Base-by-base conservation (phyloP, 2,797 vertebrate genomes). In the Coregonus ussuriensis region DNA sequence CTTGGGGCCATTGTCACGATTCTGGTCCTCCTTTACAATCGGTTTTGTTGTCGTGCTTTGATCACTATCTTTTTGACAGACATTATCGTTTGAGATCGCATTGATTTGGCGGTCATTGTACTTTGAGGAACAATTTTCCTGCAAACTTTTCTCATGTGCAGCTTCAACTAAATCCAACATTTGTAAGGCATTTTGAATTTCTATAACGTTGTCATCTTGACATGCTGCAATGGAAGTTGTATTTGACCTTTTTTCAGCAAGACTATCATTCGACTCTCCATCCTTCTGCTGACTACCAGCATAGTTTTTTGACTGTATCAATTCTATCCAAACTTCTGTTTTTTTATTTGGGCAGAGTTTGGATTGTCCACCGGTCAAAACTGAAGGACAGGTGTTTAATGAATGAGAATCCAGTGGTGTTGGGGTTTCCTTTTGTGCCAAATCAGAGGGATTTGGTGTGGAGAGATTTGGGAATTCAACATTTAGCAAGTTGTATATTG, bases 111-210 rank as follows among this genome's bases (percentile, higher is more conserved):
- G 84, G 37, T 77, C 79, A 71, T 83, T 91, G 85, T 89, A 89
- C 77, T 87, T 87, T 47, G 89, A 80, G 4, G 87, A 80, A 70
- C 90, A 70, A 56, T 81, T 86, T 54, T 80, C 90, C 35, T 68
- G 66, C 66, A 86, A 74, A 81, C 90, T 88, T 79, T 92, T 94
- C 65, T 92, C 88, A 66, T 91, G 78, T 4, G 89, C 86, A 79
- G 95, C 93, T 74, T 95, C 95, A 84, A 96, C 96, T 81, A 99
- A 93, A 88, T 96, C 97, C 85, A 98, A 77, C 75, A 95, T 97
- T 84, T 96, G 94, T 84, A 99, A 96, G 63, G 96, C 93, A 88
- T 95, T 95, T 88, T 97, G 95, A 84, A 99, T 96, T 90, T 98
- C 97, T 79, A 96, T 84, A 47, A 99, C 92, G 84, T 96, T 95